Conservation (phyloP, 2,888 invertebrate species). For the Anodontia alba region DNA sequence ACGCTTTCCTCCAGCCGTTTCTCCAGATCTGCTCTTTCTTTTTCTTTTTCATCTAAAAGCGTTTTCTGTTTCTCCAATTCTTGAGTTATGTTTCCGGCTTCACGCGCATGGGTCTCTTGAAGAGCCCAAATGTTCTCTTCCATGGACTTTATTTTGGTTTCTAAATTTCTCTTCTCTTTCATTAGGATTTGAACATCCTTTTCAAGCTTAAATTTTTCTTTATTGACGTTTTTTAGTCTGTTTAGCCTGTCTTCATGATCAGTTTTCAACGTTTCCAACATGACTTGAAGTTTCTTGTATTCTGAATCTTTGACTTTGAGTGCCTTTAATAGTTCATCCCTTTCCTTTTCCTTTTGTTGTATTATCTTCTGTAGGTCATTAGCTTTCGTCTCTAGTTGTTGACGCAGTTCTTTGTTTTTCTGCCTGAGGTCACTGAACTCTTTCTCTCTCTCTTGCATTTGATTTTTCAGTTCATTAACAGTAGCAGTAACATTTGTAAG, state of each 20-base stretch:
- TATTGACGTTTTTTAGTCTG: slow-evolving; percentile 47
- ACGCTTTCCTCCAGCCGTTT: slow-evolving; percentile 49
- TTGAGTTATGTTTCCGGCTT: slow-evolving; percentile 40
- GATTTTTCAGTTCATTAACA: slow-evolving; percentile 46
- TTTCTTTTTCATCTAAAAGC: slow-evolving; percentile 45
- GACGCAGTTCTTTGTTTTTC: slow-evolving; percentile 45
- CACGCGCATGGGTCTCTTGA: slow-evolving; percentile 42
- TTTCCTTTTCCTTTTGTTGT: slow-evolving; percentile 52
- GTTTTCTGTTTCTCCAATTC: slow-evolving; percentile 49
- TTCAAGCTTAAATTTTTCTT: slow-evolving; percentile 53
- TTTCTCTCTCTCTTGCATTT: slow-evolving; percentile 43
- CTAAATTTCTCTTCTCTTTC: slow-evolving; percentile 51
- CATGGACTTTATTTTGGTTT: slow-evolving; percentile 47
- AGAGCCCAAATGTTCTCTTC: slow-evolving; percentile 51
- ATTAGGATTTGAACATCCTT: slow-evolving; percentile 47
- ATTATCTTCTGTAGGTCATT: slow-evolving; percentile 48
- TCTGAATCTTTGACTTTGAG: slow-evolving; percentile 52
- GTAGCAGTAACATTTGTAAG: slow-evolving; percentile 42
- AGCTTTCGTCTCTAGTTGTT: slow-evolving; percentile 45
- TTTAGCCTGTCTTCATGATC: slow-evolving; percentile 60
- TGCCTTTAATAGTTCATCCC: slow-evolving; percentile 35
- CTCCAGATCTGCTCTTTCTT: slow-evolving; percentile 50
- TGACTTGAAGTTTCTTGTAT: slow-evolving; percentile 52
- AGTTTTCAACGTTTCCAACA: slow-evolving; percentile 53
- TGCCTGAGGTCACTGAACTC: slow-evolving; percentile 50